Percentiles rank a stretch among this genome's conserved stretches.
Conservation (phyloP, 2,888 invertebrate genomes). For the Pristionchus japonicus region DNA sequence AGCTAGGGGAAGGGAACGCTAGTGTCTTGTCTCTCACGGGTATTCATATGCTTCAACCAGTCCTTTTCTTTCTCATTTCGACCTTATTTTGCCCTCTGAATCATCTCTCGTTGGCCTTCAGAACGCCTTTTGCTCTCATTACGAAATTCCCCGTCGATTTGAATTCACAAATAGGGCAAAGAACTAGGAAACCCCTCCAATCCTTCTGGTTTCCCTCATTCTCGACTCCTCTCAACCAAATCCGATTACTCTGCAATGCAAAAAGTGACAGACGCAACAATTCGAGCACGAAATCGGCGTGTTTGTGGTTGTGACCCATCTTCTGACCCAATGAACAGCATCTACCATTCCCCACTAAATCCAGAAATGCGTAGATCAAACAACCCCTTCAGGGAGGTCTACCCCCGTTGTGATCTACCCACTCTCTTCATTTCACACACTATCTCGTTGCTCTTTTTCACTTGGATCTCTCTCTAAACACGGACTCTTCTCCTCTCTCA, state of each 20-base stretch:
- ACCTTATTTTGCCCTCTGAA: background rate
- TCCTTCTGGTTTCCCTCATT: background rate
- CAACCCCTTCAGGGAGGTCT: background rate
- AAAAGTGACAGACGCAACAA: background rate
- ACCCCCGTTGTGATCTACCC: background rate
- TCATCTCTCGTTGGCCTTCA: background rate
- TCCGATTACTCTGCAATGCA: background rate
- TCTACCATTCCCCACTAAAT: background rate
- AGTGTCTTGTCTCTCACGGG: background rate
- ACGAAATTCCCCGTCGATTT: background rate
- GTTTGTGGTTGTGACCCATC: background rate
- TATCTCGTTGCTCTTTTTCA: background rate
- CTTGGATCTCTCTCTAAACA: background rate
- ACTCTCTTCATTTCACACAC: background rate
- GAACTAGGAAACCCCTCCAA: background rate
- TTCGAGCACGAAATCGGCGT: background rate
- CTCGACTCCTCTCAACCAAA: background rate
- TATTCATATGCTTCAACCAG: background rate
- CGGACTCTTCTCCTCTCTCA: background rate
- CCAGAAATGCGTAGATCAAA: conserved; percentile 26
- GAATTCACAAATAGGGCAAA: background rate
- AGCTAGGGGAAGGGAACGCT: no score
- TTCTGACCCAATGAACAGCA: background rate
- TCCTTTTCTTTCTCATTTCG: background rate
- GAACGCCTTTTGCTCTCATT: background rate